Base-by-base conservation (phyloP, 2,888 invertebrate genomes). In the Catonia carolina region DNA sequence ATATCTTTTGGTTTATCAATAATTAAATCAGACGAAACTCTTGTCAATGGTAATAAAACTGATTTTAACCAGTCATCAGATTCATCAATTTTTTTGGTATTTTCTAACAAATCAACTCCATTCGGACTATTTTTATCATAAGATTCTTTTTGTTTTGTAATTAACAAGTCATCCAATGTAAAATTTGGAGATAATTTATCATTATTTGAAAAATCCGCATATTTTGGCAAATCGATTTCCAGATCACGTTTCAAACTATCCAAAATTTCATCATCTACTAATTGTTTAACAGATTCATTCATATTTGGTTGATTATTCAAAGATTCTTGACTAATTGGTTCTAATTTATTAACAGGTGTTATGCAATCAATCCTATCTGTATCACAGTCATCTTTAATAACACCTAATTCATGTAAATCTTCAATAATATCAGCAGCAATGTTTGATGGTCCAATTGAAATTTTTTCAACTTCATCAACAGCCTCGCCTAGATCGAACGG, bases 401-500 rank as follows among this genome's bases (percentile, higher is more conserved):
- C 27, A 42, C 56, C 56, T 8, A 50, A 36, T 42, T 56, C 56
- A 22, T 51, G 41, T 27, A 55, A 33, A 23, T 56, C 54, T 27
- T 51, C 51, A 14, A 53, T 33, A n/a, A 56, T 41, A 47, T 52
- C 51, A 14, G 48, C 52, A 22, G 55, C 58, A 42, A 56, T 58
- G 33, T 53, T 55, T 17, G 50, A 37, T 6, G 53, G 55, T 50
- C 36, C 49, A 15, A 59, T 33, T 6, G 56, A 53, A n/a, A 62
- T 58, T 23, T 64, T 61, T 42, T 64, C 62, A 17, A 62, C 62
- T 54, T 56, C 60, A 20, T 62, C 62, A 10, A 61, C 31, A 12
- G 59, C 57, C 37, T 60, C 60, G 1, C 62, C 62, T 1, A 64
- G 37, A 55, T 64, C 64, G 51, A 64, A 64, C 8, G 64, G 64